Evolutionary conservation across 2,888 invertebrate species (phyloP), one percentile per base, ranked within the genome.

Genomic region (Serripes groenlandicus): DNA sequence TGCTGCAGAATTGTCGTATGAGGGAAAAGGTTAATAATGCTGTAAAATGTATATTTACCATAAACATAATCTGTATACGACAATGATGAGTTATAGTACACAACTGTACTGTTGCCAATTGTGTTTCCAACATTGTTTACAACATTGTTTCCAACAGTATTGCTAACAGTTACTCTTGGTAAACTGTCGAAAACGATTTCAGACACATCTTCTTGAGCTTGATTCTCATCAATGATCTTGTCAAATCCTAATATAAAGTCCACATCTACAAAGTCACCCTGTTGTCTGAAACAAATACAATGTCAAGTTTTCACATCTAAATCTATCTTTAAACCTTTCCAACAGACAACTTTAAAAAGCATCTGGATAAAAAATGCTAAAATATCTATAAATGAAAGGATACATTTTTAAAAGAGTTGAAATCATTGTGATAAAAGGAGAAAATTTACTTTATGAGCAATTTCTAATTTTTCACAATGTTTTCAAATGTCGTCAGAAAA

Each of bases 211-310:
- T 78, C 58, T 60, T 88, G 75, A 11, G 85, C 70, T 11, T 73
- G 56, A 9, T 74, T 74, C 3, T 84, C 60, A 74, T 73, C 56
- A 18, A 69, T 32, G 3, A 15, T 7, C 7, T 82, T 85, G 34
- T 76, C 75, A 69, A 90, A 90, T 60, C 86, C 70, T 1, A 81
- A 26, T 4, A 60, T 83, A 15, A 91, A 81, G 49, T 86, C 86
- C 37, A 90, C 87, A 32, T 83, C 85, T 21, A 89, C 88, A 11
- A 88, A 77, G 21, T 85, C 78, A 0, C 88, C 89, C 9, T 83
- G 78, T n/a, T 83, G 80, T 3, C 91, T 91, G 83, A 42, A 83
- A 75, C 32, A n/a, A 15, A 49, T 21, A 49, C n/a, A n/a, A n/a
- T n/a, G n/a, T n/a, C n/a, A n/a, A n/a, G n/a, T n/a, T n/a, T n/a